These are phyloP conservation scores for Ceratina australensis DNA, from an alignment of 1,140 invertebrate genomes.

Conservation along the genomic window DNA sequence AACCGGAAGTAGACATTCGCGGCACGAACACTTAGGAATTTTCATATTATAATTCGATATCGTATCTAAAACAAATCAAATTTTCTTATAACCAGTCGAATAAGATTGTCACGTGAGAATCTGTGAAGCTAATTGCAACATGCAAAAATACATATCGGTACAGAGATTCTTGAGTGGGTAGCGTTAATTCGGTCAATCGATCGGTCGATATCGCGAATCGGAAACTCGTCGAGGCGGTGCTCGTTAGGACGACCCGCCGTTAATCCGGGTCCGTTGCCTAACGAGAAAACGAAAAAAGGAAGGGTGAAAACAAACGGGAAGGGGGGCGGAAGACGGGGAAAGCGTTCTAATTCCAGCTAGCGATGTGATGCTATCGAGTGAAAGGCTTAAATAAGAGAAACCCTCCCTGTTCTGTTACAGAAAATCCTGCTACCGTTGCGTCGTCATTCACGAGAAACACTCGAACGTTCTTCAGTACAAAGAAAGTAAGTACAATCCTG, in stretches of 20 bases:
- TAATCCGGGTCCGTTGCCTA: constrained; percentile 23
- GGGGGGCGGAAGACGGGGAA: background rate
- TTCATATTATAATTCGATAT: too few relatives aligned
- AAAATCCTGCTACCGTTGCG: constrained; percentile 89
- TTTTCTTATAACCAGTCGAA: too few relatives aligned
- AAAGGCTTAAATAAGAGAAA: constrained; percentile 33
- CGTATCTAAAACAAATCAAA: too few relatives aligned
- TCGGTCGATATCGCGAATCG: background rate
- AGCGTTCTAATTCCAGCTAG: constrained; percentile 35
- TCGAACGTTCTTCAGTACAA: constrained; percentile 96
- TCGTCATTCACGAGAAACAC: constrained; percentile 96
- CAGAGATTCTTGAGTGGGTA: background rate
- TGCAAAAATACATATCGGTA: background rate
- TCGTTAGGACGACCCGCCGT: constrained; percentile 3
- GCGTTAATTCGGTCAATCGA: constrained; percentile 5
- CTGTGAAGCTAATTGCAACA: background rate
- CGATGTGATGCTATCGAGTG: constrained; percentile 23
- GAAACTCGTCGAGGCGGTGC: background rate
- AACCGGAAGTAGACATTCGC: constrained; percentile 4
- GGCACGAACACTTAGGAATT: background rate
- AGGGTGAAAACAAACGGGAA: constrained; percentile 1
- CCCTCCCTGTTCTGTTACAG: constrained; percentile 74
- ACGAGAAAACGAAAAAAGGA: constrained; percentile 14
- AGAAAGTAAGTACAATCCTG: constrained; percentile 90
- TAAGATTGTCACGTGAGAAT: too few relatives aligned